phyloP scores from a whole-genome alignment of 2,113 vertebrate species.

The Antechinus stuartii region DNA sequence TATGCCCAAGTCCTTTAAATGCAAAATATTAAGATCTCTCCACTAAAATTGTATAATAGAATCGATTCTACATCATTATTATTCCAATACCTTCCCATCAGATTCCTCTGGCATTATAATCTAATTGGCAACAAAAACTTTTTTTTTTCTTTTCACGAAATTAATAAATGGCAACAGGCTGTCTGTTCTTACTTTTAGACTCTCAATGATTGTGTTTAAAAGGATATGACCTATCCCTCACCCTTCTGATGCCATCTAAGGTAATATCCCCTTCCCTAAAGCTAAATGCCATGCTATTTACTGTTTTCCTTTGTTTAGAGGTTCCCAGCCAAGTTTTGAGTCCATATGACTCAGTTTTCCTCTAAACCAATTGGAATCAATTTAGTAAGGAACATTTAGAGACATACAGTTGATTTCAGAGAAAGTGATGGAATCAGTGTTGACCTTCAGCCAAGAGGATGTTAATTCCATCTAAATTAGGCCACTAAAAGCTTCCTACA shows the following conservation, averaged over 20 bases:
- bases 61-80: neutral
- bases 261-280: neutral
- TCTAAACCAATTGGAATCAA: constrained; percentile 29
- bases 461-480: constrained; percentile 32
- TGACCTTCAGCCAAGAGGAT: constrained; percentile 24
- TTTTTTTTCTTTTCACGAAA: neutral
- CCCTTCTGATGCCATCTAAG: neutral
- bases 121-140: neutral
- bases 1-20: neutral
- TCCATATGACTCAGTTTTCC: constrained; percentile 53
- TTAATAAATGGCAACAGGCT: constrained; percentile 25
- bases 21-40: neutral
- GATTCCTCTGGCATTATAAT: neutral
- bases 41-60: neutral
- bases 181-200: neutral
- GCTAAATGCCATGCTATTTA: constrained; percentile 13
- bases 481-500: neutral
- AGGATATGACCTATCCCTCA: constrained; percentile 26
- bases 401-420: neutral
- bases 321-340: constrained; percentile 39
- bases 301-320: constrained; percentile 57
- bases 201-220: constrained; percentile 3
- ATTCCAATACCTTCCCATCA: too few relatives aligned
- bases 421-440: neutral
- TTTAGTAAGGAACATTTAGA: constrained; percentile 59